Evolutionary conservation across 2,888 invertebrate genomes (phyloP), one percentile per base, ranked within the genome.

Genomic region (Eupithecia pulchellata): DNA sequence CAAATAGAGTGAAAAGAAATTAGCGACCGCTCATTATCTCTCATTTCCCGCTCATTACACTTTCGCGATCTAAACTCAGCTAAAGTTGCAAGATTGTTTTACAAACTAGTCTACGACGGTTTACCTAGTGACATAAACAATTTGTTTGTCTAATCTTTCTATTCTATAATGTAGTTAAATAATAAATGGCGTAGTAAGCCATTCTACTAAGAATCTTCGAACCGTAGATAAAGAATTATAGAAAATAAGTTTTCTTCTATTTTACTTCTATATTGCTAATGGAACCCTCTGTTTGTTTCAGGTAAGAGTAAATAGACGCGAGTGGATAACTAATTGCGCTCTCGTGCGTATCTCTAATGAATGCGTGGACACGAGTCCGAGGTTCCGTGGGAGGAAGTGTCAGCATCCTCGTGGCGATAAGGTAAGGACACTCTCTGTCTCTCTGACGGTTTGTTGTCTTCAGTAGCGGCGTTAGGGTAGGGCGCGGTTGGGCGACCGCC

Each of bases 291-390:
- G 20, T 30, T 81, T 80, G 78, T 86, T 87, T 57, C 89, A 90
- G 90, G 90, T 90, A 88, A 86, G 86, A 57, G 57, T 57, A 57
- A 57, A 57, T 57, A 61, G 13, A n/a, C 34, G 34, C 34, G 34
- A 34, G 32, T 13, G 1, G 61, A 13, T 61, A 61, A 61, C 13
- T 34, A 36, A 61, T 36, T 34, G 61, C 20, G 32, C 13, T 36
- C 13, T 76, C 77, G 57, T 36, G 68, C 71, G 62, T 65, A 39
- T n/a, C 68, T 25, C 72, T 81, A 83, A 84, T 83, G 83, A 84
- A 90, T 90, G 90, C 89, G 81, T 64, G 78, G 81, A 75, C 88
- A 88, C 82, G 85, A 75, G 77, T 75, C 52, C 52, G 13, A 25
- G 52, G 47, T 25, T 25, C 52, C 25, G 52, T 52, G 25, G 11